Percentiles rank a stretch among this genome's conserved stretches.
Evolutionary conservation across 2,888 invertebrate genomes (phyloP).

Genomic region (Hedychridium roseum): DNA sequence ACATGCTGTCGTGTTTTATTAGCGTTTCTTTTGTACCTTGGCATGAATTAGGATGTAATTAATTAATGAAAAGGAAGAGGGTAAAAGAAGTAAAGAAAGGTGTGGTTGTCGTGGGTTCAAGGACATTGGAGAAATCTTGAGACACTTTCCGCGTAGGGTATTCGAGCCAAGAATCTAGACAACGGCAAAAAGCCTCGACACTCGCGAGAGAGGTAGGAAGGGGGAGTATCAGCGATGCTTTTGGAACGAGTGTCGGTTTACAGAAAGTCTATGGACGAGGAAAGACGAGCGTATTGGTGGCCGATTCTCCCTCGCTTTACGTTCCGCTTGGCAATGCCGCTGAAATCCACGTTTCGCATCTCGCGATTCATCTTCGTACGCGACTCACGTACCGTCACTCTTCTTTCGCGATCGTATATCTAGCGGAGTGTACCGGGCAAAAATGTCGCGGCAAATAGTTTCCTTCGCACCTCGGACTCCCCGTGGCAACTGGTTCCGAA

Average conservation of each 20-base stretch:
- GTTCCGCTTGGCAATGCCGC: conserved; percentile 39
- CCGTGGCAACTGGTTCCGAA: background rate
- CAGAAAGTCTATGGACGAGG: background rate
- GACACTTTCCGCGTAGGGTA: too few species aligned
- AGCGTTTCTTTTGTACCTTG: too few species aligned
- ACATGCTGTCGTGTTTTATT: too few species aligned
- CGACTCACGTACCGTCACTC: conserved; percentile 53
- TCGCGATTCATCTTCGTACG: conserved; percentile 40
- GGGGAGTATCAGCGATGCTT: conserved; percentile 30
- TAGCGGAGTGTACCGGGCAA: conserved; percentile 37
- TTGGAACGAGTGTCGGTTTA: conserved; percentile 15
- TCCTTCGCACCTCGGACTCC: conserved; percentile 51
- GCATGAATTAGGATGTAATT: too few species aligned
- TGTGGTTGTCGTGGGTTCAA: too few species aligned
- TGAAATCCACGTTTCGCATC: conserved; percentile 40
- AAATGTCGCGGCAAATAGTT: conserved; percentile 52
- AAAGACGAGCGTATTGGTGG: conserved; percentile 1
- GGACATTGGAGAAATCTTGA: too few species aligned
- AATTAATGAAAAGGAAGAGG: too few species aligned
- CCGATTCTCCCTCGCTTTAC: conserved; percentile 7
- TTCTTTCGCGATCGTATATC: conserved; percentile 55
- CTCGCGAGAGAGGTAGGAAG: conserved; percentile 13
- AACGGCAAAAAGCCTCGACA: conserved; percentile 21
- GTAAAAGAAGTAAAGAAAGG: too few species aligned
- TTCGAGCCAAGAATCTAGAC: conserved; percentile 23